These are phyloP conservation scores for Formica aserva DNA, from an alignment of 2,888 invertebrate species.

Conservation along the genomic window DNA sequence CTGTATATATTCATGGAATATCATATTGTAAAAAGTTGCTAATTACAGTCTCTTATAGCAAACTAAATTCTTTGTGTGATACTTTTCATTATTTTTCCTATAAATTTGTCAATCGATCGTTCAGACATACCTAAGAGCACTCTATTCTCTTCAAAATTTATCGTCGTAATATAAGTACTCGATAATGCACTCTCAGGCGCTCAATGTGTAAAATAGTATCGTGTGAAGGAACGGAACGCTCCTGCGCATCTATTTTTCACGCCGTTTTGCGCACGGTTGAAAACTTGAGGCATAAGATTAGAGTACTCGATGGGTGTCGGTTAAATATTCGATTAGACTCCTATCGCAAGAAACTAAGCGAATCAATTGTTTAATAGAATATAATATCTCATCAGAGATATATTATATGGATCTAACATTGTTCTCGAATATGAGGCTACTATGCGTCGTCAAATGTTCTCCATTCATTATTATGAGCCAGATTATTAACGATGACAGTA, in stretches of 20 bases:
- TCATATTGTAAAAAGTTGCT: background rate
- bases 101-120: constrained; percentile 18
- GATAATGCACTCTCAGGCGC: constrained; percentile 1
- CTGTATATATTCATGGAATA: background rate
- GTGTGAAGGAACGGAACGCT: constrained; percentile 12
- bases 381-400: constrained; percentile 45
- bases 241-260: constrained; percentile 49
- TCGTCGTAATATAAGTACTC: constrained; percentile 6
- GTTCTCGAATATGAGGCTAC: constrained; percentile 50
- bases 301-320: constrained; percentile 52
- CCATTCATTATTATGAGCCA: constrained; percentile 54
- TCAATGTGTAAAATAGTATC: constrained; percentile 60
- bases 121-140: background rate
- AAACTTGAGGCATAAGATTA: constrained; percentile 59
- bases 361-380: background rate
- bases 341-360: constrained; percentile 59
- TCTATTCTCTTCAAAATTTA: constrained; percentile 18
- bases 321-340: constrained; percentile 61
- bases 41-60: background rate
- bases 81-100: background rate
- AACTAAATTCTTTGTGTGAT: background rate
- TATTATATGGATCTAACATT: constrained; percentile 56
- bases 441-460: constrained; percentile 48
- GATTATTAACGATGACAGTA: constrained; percentile 60
- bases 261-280: constrained; percentile 28